phyloP scores from a whole-genome alignment of 2,113 vertebrate genomes.

The Petrocephalus zakoni region DNA sequence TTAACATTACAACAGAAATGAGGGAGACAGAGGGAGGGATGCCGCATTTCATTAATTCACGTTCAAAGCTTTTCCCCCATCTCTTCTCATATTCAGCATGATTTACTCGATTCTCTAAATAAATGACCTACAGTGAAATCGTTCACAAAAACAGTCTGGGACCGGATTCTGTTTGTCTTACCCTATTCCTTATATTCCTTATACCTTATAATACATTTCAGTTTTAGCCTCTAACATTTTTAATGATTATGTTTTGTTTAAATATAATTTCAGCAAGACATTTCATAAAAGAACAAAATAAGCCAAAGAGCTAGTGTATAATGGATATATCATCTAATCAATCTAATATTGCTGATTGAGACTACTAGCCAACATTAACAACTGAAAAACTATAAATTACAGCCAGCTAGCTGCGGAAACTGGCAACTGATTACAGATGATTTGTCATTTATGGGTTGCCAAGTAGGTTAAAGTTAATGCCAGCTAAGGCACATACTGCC shows the following conservation, averaged over 20 bases:
- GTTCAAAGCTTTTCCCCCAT: background rate
- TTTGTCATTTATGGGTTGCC: conserved; percentile 6
- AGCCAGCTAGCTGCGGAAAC: background rate
- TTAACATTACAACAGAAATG: conserved; percentile 15
- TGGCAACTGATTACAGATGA: background rate
- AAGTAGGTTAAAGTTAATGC: conserved; percentile 6
- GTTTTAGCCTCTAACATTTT: background rate
- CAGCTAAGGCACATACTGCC: background rate
- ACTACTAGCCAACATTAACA: background rate
- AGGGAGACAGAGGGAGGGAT: conserved; percentile 2
- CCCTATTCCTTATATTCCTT: too few relatives aligned
- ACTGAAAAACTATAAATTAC: background rate
- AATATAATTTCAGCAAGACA: background rate
- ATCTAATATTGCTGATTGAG: background rate
- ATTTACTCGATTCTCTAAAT: conserved; percentile 14
- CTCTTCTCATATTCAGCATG: background rate
- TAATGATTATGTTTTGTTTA: background rate
- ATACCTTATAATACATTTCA: background rate
- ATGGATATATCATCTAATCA: background rate
- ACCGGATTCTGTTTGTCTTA: background rate
- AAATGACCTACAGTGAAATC: background rate
- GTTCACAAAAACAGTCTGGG: background rate
- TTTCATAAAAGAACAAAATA: background rate
- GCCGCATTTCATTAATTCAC: conserved; percentile 12
- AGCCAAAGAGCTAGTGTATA: background rate